Conservation (phyloP, 2,113 vertebrate species). For the Nipponia nippon region DNA sequence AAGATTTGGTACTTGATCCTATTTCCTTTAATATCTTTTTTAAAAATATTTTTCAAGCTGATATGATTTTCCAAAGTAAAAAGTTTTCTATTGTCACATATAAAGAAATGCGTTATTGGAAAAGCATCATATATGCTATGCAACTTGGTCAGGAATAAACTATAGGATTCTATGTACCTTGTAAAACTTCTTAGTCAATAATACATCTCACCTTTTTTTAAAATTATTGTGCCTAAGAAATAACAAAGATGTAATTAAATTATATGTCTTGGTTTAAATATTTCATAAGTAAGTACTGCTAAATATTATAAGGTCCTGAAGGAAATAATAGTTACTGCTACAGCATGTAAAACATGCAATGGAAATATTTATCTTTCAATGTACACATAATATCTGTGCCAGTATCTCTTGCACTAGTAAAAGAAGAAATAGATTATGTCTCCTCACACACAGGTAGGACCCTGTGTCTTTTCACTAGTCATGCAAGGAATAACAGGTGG, state of each 20-base stretch:
- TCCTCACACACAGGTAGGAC: neutral
- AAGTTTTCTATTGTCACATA: neutral
- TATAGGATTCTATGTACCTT: neutral
- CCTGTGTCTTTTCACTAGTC: neutral
- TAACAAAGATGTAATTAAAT: neutral
- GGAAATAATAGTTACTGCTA: neutral
- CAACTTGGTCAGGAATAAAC: neutral
- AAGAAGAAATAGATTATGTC: neutral
- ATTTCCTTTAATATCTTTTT: neutral
- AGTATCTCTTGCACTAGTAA: neutral
- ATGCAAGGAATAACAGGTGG: neutral
- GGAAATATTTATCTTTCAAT: neutral
- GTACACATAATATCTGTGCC: neutral
- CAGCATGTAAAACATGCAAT: neutral
- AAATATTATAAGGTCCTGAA: neutral
- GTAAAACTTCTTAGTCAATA: neutral
- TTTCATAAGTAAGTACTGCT: neutral
- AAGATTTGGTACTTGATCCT: neutral
- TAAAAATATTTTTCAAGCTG: neutral
- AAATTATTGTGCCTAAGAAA: neutral
- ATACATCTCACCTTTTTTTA: neutral
- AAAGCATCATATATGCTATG: neutral
- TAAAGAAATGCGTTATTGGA: neutral
- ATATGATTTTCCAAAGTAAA: neutral
- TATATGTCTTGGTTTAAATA: neutral